Evolutionary conservation across 2,888 invertebrate species (phyloP), one percentile per base, ranked within the genome.

Genomic region (Acronicta aceris): DNA sequence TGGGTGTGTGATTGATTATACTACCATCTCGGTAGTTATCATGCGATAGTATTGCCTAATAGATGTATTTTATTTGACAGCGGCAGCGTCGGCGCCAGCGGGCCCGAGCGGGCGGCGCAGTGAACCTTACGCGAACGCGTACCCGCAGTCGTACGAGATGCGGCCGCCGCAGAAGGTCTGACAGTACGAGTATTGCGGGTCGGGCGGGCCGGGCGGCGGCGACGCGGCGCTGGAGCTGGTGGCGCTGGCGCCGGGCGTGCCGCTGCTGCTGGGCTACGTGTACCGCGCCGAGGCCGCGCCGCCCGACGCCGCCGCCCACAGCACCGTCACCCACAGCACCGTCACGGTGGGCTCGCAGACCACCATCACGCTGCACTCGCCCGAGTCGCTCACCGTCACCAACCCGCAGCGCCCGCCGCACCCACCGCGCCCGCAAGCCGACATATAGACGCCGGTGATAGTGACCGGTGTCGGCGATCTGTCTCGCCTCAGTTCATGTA

Each of bases 81-180:
- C 68, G 30, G 10, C 81, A 75, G 87, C 86, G 38, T 88, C 93
- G 67, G 95, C 95, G 75, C 91, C 92, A 68, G 88, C 92, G 59
- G 90, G 95, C 25, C 92, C 95, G 52, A 93, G 93, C 81, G 91
- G 91, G 78, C 87, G 88, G 77, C 93, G 95, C 84, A 84, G 95
- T 91, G 96, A 96, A 88, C 94, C 96, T 64, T 97, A 97, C 92
- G 97, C 97, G 71, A 96, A 96, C 81, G 97, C 97, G 64, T 97
- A 97, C 93, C 96, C 96, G 81, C 95, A 96, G 88, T 95, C 96
- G 81, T 96, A 96, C 93, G 97, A 97, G 95, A 96, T 97, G 97
- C 96, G 97, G 69, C 95, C 96, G 62, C 93, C 96, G 84, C 96
- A 97, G 87, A 97, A 97, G 93, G 97, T 93, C 87, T 94, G 94